These are phyloP conservation scores for Battus philenor DNA, from an alignment of 1,140 invertebrate genomes.

Conservation along the genomic window DNA sequence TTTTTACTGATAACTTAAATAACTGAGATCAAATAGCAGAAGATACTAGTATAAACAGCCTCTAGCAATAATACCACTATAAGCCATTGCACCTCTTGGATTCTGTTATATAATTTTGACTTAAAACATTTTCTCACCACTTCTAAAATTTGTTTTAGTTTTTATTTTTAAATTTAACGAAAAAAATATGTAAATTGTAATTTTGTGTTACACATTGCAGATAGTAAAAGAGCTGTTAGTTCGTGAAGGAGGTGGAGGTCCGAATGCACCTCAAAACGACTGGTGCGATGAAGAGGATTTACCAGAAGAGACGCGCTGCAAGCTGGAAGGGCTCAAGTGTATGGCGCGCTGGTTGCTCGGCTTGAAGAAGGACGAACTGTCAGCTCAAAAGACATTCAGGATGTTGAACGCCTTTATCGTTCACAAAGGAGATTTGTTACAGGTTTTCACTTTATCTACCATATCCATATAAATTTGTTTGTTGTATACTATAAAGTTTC, in stretches of 20 bases:
- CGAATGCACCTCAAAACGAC: constrained; percentile 75
- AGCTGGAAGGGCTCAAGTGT: constrained; percentile 95
- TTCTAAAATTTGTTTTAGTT: too few species aligned
- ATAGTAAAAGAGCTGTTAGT: constrained; percentile 97
- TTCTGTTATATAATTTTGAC: too few species aligned
- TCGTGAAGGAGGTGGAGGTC: constrained; percentile 80
- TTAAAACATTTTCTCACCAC: too few species aligned
- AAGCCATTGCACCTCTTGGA: too few species aligned
- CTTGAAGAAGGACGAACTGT: constrained; percentile 90
- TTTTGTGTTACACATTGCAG: too few species aligned
- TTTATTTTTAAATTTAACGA: too few species aligned
- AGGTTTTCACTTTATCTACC: constrained; percentile 39
- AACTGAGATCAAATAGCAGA: too few species aligned
- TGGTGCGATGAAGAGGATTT: constrained; percentile 94
- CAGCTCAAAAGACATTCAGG: constrained; percentile 95
- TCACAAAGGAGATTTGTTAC: constrained; percentile 88
- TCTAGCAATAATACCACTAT: too few species aligned
- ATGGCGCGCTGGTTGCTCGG: constrained; percentile 97
- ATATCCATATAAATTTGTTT: constrained; percentile 1
- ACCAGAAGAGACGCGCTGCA: constrained; percentile 93
- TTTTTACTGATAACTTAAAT: too few species aligned
- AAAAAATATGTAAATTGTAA: too few species aligned
- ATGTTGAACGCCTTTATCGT: constrained; percentile 93
- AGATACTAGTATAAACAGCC: too few species aligned
- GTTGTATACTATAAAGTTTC: too few species aligned